Base-by-base conservation (phyloP, 2,888 invertebrate genomes). In the Spodoptera exigua region DNA sequence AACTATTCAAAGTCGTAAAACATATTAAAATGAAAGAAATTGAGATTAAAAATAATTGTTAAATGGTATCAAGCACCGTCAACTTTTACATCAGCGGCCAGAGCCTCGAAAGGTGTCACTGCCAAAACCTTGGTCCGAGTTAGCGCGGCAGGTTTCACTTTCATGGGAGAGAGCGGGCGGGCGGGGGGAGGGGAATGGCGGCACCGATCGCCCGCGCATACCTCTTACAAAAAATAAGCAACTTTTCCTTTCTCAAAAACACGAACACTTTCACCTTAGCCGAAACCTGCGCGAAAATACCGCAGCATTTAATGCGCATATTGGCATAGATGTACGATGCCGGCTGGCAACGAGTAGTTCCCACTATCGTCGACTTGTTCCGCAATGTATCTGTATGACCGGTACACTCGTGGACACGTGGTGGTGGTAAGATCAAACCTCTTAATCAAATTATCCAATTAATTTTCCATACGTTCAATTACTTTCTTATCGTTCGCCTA, bases 171-270 rank as follows among this genome's bases (percentile, higher is more conserved):
- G 76, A 74, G 76, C 69, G 67, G 60, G 56, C 57, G 54, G 56
- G 60, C n/a, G 36, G 44, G 3, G 54, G 43, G 51, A 43, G 41
- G 59, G 49, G 45, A 53, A n/a, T 59, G 47, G 55, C 37, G 65
- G 45, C 35, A 49, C 55, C 87, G 87, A 78, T 90, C 89, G 58
- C 63, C 90, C 90, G 86, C 84, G 89, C 86, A 83, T 52, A 83
- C 87, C 82, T 85, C 87, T 84, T 83, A 82, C 88, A 90, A 90
- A 92, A 92, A 91, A 90, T 88, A 86, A 88, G 87, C 89, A 88
- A 91, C 93, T 92, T 92, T 92, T 92, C 89, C 93, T 93, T 93
- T 93, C 93, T 90, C 89, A 91, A 93, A 91, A 91, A 87, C 83
- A 85, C 85, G 86, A 89, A 85, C 88, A 92, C 93, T 93, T 93